Evolutionary conservation across 2,797 vertebrate genomes (phyloP).

Genomic region (Peromyscus melanophrys): DNA sequence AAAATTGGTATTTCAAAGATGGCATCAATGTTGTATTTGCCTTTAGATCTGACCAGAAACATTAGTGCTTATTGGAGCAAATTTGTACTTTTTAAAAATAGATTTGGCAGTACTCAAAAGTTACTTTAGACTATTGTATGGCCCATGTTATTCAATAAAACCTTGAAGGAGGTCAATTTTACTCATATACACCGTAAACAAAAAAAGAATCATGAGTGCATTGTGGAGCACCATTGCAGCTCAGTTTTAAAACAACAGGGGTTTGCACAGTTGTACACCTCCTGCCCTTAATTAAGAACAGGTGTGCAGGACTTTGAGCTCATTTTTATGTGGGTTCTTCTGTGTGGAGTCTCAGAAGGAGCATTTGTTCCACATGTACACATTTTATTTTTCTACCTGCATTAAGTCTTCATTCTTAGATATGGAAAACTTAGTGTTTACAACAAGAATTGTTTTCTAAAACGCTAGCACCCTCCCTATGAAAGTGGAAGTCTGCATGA

Average conservation of each 20-base stretch:
- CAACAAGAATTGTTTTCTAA: conserved; percentile 69
- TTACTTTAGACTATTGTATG: neutral
- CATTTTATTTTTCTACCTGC: conserved; percentile 74
- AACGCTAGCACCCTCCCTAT: conserved; percentile 30
- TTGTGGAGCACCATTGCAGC: no score
- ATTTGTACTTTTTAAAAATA: neutral
- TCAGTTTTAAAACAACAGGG: neutral
- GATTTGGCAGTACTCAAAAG: neutral
- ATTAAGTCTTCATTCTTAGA: conserved; percentile 6
- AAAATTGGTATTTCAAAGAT: neutral
- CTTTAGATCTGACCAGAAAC: neutral
- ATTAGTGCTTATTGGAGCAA: neutral
- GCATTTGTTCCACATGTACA: neutral
- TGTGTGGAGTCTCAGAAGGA: neutral
- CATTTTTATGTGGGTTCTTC: neutral
- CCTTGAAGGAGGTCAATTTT: neutral
- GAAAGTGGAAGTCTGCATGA: conserved; percentile 82
- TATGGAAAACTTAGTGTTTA: conserved; percentile 75
- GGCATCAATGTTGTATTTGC: neutral
- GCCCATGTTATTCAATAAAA: neutral
- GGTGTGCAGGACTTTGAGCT: accelerated
- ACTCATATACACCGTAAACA: neutral
- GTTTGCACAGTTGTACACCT: neutral
- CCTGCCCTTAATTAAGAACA: neutral
- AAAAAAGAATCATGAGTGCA: neutral